Conservation (phyloP, 2,113 vertebrate species). For the Dasyprocta punctata region DNA sequence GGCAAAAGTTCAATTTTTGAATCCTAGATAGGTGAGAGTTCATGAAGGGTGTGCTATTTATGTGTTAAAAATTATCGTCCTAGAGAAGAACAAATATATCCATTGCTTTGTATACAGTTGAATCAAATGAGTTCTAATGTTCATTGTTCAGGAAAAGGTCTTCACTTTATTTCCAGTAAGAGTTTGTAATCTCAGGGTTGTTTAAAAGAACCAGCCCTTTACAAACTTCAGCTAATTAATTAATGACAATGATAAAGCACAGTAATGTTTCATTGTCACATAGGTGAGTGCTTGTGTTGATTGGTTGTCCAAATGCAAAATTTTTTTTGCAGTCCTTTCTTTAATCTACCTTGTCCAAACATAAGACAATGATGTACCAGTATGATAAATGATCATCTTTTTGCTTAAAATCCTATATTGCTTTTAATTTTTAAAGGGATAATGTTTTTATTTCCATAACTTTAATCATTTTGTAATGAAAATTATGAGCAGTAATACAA, state of each 20-base stretch:
- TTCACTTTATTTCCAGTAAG: not conserved
- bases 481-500: not conserved
- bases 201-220: not conserved
- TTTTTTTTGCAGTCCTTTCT: not conserved
- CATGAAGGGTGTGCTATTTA: slow-evolving; percentile 18
- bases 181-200: not conserved
- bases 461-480: not conserved
- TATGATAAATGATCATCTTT: not conserved
- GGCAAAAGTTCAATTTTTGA: slow-evolving; percentile 20
- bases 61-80: not conserved
- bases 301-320: not conserved
- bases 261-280: not conserved
- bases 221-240: not conserved
- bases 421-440: not conserved
- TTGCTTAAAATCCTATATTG: not conserved
- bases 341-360: not conserved
- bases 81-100: not conserved
- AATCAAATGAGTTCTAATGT: slow-evolving; percentile 38
- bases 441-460: not conserved
- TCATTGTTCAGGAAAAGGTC: slow-evolving; percentile 1
- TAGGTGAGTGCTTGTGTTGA: not conserved
- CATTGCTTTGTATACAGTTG: slow-evolving; percentile 1
- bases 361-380: not conserved
- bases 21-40: slow-evolving; percentile 29
- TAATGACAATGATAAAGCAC: not conserved